Evolutionary conservation across 2,888 invertebrate species (phyloP).

Genomic region (Rotaria magnacalcarata): DNA sequence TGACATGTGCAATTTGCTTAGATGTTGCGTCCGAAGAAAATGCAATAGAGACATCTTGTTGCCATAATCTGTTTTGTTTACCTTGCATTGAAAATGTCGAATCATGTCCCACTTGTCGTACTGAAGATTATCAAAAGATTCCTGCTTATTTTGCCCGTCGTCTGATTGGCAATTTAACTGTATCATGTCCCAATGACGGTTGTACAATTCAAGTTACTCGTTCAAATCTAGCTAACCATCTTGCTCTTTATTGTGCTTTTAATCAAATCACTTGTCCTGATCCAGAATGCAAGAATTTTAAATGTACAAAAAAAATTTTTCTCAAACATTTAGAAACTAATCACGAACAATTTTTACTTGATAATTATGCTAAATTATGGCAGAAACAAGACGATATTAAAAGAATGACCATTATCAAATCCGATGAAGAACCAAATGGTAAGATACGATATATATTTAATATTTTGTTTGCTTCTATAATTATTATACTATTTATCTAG

Average conservation of each 20-base stretch:
- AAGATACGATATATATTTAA: neutral
- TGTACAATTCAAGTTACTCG: neutral
- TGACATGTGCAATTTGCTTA: neutral
- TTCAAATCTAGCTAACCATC: neutral
- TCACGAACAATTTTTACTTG: neutral
- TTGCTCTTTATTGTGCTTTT: neutral
- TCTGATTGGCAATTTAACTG: neutral
- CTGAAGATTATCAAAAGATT: neutral
- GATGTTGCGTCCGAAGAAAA: neutral
- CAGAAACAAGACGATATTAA: neutral
- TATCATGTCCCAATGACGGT: neutral
- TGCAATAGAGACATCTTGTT: neutral
- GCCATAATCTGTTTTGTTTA: constrained; percentile 20
- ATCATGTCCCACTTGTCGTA: neutral
- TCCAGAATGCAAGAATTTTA: neutral
- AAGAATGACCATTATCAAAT: neutral
- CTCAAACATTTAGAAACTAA: neutral
- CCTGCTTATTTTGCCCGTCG: constrained; percentile 14
- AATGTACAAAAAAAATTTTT: neutral
- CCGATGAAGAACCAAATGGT: neutral
- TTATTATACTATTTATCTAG: neutral
- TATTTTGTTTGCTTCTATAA: neutral
- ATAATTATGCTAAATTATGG: neutral
- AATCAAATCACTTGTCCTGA: neutral
- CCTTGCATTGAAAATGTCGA: neutral